Conservation (phyloP, 2,797 vertebrate genomes). For the Epinephelus coioides region DNA sequence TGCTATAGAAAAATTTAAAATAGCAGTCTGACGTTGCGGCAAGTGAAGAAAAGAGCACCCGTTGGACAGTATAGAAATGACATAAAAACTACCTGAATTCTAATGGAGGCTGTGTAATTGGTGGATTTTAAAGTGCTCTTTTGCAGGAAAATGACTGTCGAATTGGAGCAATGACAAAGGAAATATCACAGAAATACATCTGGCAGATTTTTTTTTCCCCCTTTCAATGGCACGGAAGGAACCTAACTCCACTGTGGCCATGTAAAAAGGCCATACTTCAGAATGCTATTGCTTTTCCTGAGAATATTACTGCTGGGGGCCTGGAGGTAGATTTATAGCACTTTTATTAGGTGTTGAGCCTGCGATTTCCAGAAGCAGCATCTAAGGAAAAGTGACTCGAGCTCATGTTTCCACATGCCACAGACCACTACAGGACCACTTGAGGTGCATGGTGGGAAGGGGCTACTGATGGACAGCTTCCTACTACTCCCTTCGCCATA, state of each 20-base stretch:
- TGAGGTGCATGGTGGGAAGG: not conserved
- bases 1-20: not conserved
- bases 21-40: not conserved
- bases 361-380: conserved; percentile 10
- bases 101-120: not conserved
- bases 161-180: not conserved
- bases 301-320: conserved; percentile 20
- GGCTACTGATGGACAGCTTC: conserved; percentile 17
- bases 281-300: conserved; percentile 4
- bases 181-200: conserved; percentile 15
- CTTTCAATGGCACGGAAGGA: not conserved
- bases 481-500: not conserved
- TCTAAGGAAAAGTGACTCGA: conserved; percentile 9
- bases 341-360: conserved; percentile 9
- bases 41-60: not conserved
- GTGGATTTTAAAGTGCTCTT: not conserved
- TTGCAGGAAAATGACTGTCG: not conserved
- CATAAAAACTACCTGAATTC: not conserved
- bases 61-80: not conserved
- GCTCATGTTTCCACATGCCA: conserved; percentile 9
- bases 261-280: conserved; percentile 27
- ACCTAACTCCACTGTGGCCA: not conserved
- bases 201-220: not conserved
- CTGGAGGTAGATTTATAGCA: conserved; percentile 19
- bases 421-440: conserved; percentile 1